Evolutionary conservation across 2,888 invertebrate species (phyloP).

Genomic region (Phragmatobia fuliginosa): DNA sequence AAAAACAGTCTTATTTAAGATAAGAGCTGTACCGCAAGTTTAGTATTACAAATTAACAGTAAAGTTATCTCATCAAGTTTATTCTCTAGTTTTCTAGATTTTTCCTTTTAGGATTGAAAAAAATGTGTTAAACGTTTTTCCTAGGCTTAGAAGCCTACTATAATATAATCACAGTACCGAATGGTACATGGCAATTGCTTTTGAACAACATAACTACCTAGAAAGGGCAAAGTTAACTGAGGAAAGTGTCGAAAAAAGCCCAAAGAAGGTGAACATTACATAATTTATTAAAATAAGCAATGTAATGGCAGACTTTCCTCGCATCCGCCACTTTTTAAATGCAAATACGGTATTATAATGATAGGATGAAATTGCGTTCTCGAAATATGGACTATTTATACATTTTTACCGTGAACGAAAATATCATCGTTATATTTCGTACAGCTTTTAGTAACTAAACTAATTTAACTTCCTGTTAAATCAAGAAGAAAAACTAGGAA

Average conservation of each 20-base stretch:
- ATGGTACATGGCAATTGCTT: neutral
- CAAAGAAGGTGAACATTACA: constrained; percentile 15
- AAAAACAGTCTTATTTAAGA: no score
- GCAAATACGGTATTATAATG: constrained; percentile 52
- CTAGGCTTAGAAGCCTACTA: no score
- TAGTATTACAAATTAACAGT: no score
- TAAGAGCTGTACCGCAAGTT: no score
- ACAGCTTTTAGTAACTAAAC: constrained; percentile 19
- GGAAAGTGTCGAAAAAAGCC: neutral
- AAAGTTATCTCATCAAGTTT: no score
- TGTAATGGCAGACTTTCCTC: constrained; percentile 16
- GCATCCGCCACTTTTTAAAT: constrained; percentile 45
- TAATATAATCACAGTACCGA: no score
- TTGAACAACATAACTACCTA: neutral
- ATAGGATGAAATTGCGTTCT: constrained; percentile 42
- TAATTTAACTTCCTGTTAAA: neutral
- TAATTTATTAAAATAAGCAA: constrained; percentile 41
- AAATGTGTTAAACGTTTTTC: no score
- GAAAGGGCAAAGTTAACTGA: neutral
- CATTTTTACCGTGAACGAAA: constrained; percentile 2
- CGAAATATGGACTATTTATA: constrained; percentile 44
- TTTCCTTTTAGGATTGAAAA: no score
- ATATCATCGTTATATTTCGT: neutral
- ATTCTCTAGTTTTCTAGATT: no score
- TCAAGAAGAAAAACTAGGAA: no score